Evolutionary conservation across 2,113 vertebrate genomes (phyloP), one percentile per base, ranked within the genome.

Genomic region (Strix uralensis): DNA sequence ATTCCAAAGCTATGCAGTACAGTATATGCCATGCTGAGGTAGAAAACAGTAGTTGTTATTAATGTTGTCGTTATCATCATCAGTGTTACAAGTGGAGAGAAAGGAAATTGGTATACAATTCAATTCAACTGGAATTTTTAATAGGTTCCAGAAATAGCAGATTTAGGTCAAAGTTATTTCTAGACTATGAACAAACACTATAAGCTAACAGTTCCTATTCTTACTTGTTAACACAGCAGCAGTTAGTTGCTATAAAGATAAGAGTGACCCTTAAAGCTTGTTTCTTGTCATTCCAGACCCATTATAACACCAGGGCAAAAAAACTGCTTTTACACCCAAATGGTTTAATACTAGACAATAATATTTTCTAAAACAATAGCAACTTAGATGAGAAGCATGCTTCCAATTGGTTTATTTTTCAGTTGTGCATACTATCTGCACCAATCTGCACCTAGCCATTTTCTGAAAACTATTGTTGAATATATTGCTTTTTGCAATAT

Each of bases 101-200:
- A 83, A 86, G 25, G 16, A 89, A 58, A 49, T 36, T 62, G 16
- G 32, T 88, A 51, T 1, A 30, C 54, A 62, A 12, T 93, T 86
- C 27, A 77, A 32, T 72, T 91, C 47, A 90, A 42, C 1, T 2
- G 30, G 32, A 73, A 49, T 62, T 77, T 84, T 66, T 73, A 61
- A 73, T 62, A 69, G 21, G 12, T 86, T 80, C 15, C 38, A 77
- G 72, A 82, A 88, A 58, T 23, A 79, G 58, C 13, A 85, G 36
- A 88, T 90, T 77, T 72, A 94, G 79, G 66, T 80, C 73, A 91
- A 81, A 38, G 46, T 88, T 88, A 80, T 94, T 88, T 83, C 75
- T 86, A 78, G 55, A 38, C 13, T 74, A 38, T 72, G 46, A 83
- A 65, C 40, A 87, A 80, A 10, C 57, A 29, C 17, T 87, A 2